Base-by-base conservation (phyloP, 1,140 invertebrate genomes). In the Heliconius himera region DNA sequence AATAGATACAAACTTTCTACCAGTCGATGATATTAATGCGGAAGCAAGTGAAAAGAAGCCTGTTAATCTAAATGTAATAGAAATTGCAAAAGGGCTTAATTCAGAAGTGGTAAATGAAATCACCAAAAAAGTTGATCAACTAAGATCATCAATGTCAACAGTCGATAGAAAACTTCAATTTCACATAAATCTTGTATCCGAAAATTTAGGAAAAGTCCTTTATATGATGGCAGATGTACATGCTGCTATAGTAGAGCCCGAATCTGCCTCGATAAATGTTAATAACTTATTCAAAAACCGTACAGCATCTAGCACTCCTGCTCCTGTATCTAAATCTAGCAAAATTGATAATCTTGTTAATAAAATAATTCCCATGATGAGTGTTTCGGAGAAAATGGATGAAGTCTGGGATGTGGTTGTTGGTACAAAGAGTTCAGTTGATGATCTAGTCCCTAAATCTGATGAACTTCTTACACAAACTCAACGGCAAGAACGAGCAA, bases 321-420 rank as follows among this genome's bases (percentile, higher is more conserved):
- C 95, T 8, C 95, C 96, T 1, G 83, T 95, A 0, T 88, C 95
- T 3, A 96, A 96, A 83, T 95, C 95, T 9, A 97, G 96, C 86
- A 98, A 98, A 94, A 96, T 98, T 81, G 97, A 98, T 91, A 96
- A 95, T 18, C 93, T 98, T 2, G 96, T 97, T 0, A 96, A 97
- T 80, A 96, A 97, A 93, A 98, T 98, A 88, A 96, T 96, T 80
- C 97, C 97, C 0, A 97, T 98, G 91, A 96, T 97, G 70, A 97
- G 96, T n/a, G 97, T 98, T 1, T 97, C 97, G 0, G 97, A 97
- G 87, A 98, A 98, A 92, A 98, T 98, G 97, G 97, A 98, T 83
- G 97, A 98, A 94, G 97, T 98, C 8, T 98, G 97, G 97, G 97
- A 97, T 86, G 97, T 98, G 20, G 97, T 98, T 26, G 97, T 98